Evolutionary conservation across 1,140 invertebrate genomes (phyloP).

Genomic region (Oedothorax gibbosus): DNA sequence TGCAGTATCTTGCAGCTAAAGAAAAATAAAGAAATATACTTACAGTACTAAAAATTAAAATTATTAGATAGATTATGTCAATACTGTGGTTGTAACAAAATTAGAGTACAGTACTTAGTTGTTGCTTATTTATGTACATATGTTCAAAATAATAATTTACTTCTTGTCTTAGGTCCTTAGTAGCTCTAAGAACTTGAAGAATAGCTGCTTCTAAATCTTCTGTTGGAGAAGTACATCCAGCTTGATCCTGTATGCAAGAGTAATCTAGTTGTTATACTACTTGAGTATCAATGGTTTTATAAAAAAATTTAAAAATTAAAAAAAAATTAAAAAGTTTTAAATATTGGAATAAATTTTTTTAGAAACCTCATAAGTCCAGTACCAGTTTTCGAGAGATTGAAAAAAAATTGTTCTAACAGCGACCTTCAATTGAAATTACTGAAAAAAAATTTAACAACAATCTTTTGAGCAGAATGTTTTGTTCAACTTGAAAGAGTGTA

Average conservation of each 20-base stretch:
- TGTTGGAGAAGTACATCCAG: constrained; percentile 69
- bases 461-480: no score
- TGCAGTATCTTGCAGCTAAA: constrained; percentile 77
- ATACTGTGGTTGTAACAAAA: not conserved
- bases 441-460: no score
- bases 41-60: not conserved
- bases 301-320: not conserved
- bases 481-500: no score
- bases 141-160: constrained; percentile 61
- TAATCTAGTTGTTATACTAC: no score
- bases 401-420: no score
- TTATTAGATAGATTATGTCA: not conserved
- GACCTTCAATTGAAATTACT: no score
- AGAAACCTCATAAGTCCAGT: no score
- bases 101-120: not conserved
- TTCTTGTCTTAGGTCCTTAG: constrained; percentile 81
- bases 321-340: constrained; percentile 9
- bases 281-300: not conserved
- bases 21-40: not conserved
- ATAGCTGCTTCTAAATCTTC: constrained; percentile 83
- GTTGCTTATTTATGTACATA: not conserved
- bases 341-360: not conserved
- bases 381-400: no score
- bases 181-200: constrained; percentile 77
- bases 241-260: constrained; percentile 68